Evolutionary conservation across 2,113 vertebrate species (phyloP).

Genomic region (Mesitornis unicolor): DNA sequence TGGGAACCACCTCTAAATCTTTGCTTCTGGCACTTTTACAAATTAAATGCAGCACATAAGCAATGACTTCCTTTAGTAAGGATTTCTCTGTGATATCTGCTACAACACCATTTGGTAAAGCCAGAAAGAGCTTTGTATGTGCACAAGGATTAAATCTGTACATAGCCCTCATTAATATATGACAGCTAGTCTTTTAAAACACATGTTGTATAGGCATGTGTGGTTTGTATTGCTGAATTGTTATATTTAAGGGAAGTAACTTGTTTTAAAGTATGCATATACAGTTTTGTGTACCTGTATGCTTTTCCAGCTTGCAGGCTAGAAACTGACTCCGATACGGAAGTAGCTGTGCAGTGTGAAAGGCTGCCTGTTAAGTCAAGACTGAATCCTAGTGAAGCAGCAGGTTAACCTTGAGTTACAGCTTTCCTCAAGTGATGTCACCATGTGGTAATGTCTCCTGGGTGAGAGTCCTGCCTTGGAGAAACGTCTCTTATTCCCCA

Average conservation of each 20-base stretch:
- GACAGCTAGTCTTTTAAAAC: not conserved
- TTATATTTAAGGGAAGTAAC: not conserved
- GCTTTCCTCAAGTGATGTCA: not conserved
- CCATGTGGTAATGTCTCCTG: not conserved
- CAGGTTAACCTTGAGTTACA: not conserved
- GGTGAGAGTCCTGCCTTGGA: not conserved
- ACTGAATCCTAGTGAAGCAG: not conserved
- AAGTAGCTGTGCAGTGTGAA: not conserved
- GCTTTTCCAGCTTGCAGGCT: not conserved
- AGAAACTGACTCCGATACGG: not conserved
- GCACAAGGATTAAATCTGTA: not conserved
- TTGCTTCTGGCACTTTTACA: not conserved
- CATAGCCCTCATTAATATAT: accelerated
- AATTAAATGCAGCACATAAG: not conserved
- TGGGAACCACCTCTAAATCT: not conserved
- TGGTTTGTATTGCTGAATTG: not conserved
- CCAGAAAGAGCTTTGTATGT: not conserved
- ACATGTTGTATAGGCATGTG: accelerated
- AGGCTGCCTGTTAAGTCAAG: not conserved
- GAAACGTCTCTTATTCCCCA: accelerated
- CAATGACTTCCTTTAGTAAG: not conserved
- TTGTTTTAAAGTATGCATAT: not conserved
- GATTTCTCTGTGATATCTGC: not conserved
- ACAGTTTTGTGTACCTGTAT: accelerated
- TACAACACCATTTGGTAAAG: not conserved